Evolutionary conservation across 1,140 invertebrate species (phyloP), one percentile per base, ranked within the genome.

Genomic region (Acromyrmex echinatior): DNA sequence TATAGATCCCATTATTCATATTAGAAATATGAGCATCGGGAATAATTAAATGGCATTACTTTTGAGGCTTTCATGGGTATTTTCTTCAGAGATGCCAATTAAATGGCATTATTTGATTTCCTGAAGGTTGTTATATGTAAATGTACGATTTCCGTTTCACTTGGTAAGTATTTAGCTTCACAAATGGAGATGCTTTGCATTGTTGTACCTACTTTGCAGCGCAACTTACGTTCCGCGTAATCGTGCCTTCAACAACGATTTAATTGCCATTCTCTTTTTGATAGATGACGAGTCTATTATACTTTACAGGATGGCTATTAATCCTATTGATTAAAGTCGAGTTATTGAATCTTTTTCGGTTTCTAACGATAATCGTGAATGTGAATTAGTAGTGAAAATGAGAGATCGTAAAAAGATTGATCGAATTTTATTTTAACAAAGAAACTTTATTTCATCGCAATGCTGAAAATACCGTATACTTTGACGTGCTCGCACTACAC

Each of bases 211-310:
- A 58, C 79, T 78, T 78, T 79, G 60, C 28, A 78, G 18, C 16
- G 21, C 16, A 58, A 68, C 45, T 65, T 35, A 35, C 28, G 49
- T 51, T 16, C 49, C 49, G 49, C 49, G n/a, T 68, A 68, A 80
- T 80, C 16, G 14, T 39, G 3, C 28, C 31, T 80, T 68, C 49
- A 25, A 31, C 62, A n/a, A 45, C 49, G 31, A 39, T 56, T 80
- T 80, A 80, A 80, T 80, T 80, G 35, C 9, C 35, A 31, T 82
- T 82, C 51, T 31, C 53, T 58, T 80, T 80, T 39, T 25, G 63
- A 68, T 68, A 35, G n/a, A 66, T 68, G 62, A 80, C 12, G 14
- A 80, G n/a, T 53, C 62, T 79, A 53, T 66, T 66, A 35, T n/a
- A 31, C 25, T 39, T 12, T 18, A 7, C 12, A 10, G n/a, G 10